These are phyloP conservation scores for Enteromius radiatus DNA, from an alignment of 2,797 vertebrate species.

Conservation along the genomic window DNA sequence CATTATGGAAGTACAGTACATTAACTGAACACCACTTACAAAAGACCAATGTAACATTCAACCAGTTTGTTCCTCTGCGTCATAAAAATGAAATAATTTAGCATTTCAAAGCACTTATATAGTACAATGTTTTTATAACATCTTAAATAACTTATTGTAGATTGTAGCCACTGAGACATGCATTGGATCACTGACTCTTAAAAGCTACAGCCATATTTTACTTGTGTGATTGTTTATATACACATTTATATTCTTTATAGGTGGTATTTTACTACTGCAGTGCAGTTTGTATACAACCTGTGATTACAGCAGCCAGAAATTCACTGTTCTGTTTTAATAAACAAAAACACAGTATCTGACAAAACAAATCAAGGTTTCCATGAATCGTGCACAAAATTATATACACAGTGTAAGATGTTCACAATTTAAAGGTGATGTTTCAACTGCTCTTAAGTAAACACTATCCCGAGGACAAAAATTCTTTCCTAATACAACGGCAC, in stretches of 20 bases:
- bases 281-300: conserved; percentile 3
- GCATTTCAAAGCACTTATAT: conserved; percentile 13
- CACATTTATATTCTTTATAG: background rate
- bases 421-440: conserved; percentile 45
- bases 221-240: background rate
- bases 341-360: conserved; percentile 1
- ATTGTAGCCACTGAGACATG: conserved; percentile 5
- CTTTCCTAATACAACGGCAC: background rate
- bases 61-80: background rate
- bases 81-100: background rate
- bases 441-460: conserved; percentile 19
- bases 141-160: background rate
- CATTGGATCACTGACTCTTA: conserved; percentile 5
- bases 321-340: background rate
- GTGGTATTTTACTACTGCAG: background rate
- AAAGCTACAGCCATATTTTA: background rate
- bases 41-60: background rate
- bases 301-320: background rate
- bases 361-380: conserved; percentile 20
- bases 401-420: conserved; percentile 58
- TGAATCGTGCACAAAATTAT: conserved; percentile 33
- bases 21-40: conserved; percentile 8
- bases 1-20: background rate
- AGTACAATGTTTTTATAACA: conserved; percentile 12
- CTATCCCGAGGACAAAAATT: background rate